These are phyloP conservation scores for Clarias fuscus DNA, from an alignment of 2,797 vertebrate genomes.

Conservation along the genomic window DNA sequence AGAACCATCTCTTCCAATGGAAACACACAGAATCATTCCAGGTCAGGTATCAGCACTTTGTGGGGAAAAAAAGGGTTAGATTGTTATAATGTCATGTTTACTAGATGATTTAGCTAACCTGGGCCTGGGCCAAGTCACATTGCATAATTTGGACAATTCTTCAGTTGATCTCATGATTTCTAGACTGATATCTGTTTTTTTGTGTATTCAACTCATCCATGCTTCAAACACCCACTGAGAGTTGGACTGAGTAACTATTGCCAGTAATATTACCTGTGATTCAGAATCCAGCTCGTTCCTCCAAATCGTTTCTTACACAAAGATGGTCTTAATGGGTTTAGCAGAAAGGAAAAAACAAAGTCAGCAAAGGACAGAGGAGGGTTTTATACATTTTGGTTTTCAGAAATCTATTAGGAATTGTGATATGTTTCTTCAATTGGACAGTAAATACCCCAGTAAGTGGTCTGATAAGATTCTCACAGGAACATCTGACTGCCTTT, in stretches of 20 bases:
- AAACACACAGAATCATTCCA: neutral
- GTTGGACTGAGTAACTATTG: slow-evolving; percentile 51
- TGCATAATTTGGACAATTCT: neutral
- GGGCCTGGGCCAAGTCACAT: neutral
- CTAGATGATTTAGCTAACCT: neutral
- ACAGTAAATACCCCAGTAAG: neutral
- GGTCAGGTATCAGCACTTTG: neutral
- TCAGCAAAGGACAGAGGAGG: slow-evolving; percentile 14
- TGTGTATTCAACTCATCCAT: slow-evolving; percentile 28
- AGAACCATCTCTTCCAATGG: neutral
- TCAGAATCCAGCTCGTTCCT: slow-evolving; percentile 55
- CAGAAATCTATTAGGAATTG: neutral
- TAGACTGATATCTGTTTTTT: neutral
- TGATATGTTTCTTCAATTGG: neutral
- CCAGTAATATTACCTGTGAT: slow-evolving; percentile 71
- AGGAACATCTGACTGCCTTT: neutral
- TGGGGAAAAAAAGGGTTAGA: neutral
- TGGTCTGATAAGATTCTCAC: neutral
- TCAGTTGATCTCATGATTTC: neutral
- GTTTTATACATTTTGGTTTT: slow-evolving; percentile 24
- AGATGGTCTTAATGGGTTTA: slow-evolving; percentile 72
- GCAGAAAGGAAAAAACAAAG: slow-evolving; percentile 48
- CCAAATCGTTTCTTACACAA: slow-evolving; percentile 54
- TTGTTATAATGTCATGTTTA: slow-evolving; percentile 1
- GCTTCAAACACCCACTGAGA: slow-evolving; percentile 47